Percentiles rank a stretch among this genome's conserved stretches.
Conservation (phyloP, 2,113 vertebrate species). For the Fulica atra region DNA sequence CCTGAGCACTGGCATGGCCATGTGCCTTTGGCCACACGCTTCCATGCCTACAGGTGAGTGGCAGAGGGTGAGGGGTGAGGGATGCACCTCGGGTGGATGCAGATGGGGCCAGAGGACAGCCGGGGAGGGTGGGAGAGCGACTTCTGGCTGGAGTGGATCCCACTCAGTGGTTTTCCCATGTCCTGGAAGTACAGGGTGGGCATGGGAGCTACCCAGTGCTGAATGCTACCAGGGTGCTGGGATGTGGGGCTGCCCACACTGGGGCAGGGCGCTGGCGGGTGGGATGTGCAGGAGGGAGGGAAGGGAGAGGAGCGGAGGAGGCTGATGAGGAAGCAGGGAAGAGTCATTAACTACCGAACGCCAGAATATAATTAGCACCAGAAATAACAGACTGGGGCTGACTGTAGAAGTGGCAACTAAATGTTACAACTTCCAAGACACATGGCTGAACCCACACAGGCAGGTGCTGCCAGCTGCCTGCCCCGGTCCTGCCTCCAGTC, state of each 20-base stretch:
- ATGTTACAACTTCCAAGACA: slow-evolving; percentile 14
- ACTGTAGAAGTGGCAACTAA: slow-evolving; percentile 37
- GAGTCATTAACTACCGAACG: slow-evolving; percentile 58
- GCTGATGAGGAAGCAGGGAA: slow-evolving; percentile 42
- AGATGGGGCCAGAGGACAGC: not conserved
- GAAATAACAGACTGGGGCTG: slow-evolving; percentile 58
- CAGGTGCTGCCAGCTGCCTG: not conserved
- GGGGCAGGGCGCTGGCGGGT: not conserved
- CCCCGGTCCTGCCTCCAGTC: not conserved
- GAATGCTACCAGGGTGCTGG: not conserved
- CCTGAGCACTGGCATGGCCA: not conserved
- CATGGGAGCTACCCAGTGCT: fast-evolving
- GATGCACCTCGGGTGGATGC: fast-evolving
- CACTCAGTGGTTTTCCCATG: not conserved
- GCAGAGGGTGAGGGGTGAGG: fast-evolving
- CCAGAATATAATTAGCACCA: slow-evolving; percentile 56
- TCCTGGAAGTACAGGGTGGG: fast-evolving
- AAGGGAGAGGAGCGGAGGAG: not conserved
- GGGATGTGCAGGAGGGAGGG: not conserved
- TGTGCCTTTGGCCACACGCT: fast-evolving
- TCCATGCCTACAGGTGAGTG: fast-evolving
- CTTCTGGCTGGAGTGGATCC: not conserved
- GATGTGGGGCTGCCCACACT: fast-evolving
- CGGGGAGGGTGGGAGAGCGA: fast-evolving
- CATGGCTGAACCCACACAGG: slow-evolving; percentile 35